Percentiles rank a stretch among this genome's conserved stretches.
Conservation (phyloP, 2,113 vertebrate genomes). For the Nothobranchius furzeri region DNA sequence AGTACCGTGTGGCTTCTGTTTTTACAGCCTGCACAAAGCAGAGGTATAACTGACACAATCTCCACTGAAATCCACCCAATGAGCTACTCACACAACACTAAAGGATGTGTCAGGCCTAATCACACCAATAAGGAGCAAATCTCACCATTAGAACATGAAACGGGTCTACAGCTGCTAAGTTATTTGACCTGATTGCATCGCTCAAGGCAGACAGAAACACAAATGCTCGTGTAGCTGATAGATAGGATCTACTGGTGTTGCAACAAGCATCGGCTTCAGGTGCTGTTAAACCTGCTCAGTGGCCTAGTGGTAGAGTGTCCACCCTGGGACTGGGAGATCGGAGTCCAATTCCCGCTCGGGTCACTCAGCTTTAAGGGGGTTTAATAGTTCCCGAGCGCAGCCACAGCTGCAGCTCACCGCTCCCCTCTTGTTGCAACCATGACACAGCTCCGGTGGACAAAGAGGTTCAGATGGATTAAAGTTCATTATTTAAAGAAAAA, state of each 20-base stretch:
- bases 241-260: slow-evolving; percentile 40
- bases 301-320: too few species aligned
- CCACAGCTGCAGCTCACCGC: background rate
- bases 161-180: slow-evolving; percentile 27
- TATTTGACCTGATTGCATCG: slow-evolving; percentile 33
- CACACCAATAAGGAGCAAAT: background rate
- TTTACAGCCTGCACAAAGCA: slow-evolving; percentile 11
- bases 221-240: background rate
- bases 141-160: slow-evolving; percentile 26
- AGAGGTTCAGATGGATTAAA: slow-evolving; percentile 14
- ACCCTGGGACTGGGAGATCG: too few species aligned
- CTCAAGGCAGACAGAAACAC: slow-evolving; percentile 37
- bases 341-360: too few species aligned
- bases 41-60: slow-evolving; percentile 14
- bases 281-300: background rate
- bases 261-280: slow-evolving; percentile 28
- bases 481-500: background rate
- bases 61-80: slow-evolving; percentile 43
- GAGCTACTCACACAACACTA: slow-evolving; percentile 15
- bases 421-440: slow-evolving; percentile 17
- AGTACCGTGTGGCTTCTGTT: slow-evolving; percentile 23
- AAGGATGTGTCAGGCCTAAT: slow-evolving; percentile 5
- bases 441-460: slow-evolving; percentile 30
- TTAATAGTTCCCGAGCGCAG: too few species aligned
- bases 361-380: too few species aligned